A percentile compares a stretch with the other conserved stretches of the same genome.
Conservation (phyloP, 1,140 invertebrate genomes). For the Yoshiicerus persimilis region DNA sequence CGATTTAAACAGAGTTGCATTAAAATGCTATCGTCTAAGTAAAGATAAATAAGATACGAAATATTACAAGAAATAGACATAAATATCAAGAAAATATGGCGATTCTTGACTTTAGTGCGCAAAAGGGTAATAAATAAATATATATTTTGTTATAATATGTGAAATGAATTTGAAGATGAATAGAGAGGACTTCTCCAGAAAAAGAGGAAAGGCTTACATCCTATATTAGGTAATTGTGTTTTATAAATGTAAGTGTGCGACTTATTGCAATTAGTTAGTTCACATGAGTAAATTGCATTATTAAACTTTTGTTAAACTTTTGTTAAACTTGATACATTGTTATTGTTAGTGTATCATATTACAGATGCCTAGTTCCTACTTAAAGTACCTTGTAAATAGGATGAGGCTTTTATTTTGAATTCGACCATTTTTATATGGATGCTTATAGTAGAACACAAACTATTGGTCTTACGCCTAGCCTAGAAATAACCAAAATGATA, state of each 20-base stretch:
- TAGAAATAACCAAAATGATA: neutral
- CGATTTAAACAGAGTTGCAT: no score
- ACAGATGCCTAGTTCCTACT: no score
- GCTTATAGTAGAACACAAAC: neutral
- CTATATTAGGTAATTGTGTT: neutral
- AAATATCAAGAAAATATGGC: neutral
- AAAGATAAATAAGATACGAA: neutral
- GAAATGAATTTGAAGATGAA: neutral
- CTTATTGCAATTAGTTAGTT: constrained; percentile 8
- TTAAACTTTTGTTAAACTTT: neutral
- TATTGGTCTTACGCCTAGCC: no score
- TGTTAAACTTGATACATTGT: neutral
- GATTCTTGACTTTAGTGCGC: neutral
- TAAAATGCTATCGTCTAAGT: no score
- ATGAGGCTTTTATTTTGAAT: neutral
- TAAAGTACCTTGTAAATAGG: neutral
- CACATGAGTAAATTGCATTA: neutral
- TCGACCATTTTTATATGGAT: neutral
- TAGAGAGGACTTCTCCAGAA: no score
- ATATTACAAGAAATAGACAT: neutral
- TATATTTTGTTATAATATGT: neutral
- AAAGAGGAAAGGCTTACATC: neutral
- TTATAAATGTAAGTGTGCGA: neutral
- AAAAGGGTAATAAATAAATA: neutral
- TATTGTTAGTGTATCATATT: neutral